phyloP scores from a whole-genome alignment of 2,888 invertebrate genomes.

The Gymnocheta viridis region DNA sequence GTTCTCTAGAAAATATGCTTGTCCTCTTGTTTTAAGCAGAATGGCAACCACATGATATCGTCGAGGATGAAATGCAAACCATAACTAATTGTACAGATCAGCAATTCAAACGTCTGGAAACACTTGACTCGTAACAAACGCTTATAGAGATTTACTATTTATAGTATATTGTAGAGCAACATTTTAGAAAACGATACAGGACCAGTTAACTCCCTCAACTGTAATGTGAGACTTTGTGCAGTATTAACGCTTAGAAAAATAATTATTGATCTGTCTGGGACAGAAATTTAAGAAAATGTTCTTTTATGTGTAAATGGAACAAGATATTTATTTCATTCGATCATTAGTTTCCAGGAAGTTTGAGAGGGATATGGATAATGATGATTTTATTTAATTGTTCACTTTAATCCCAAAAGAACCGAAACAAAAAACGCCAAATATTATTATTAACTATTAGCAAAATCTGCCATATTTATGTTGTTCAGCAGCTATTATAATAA shows the following conservation, averaged over 20 bases:
- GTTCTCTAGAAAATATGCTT: conserved; percentile 7
- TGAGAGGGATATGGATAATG: not conserved
- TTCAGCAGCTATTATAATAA: too few relatives aligned
- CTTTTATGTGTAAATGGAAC: not conserved
- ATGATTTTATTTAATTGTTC: not conserved
- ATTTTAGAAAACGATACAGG: not conserved
- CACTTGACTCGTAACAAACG: conserved; percentile 36
- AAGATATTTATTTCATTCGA: not conserved
- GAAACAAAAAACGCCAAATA: too few relatives aligned
- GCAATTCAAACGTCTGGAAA: conserved; percentile 55
- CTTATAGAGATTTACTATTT: not conserved
- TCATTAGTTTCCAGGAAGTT: conserved; percentile 21
- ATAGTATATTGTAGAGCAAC: not conserved
- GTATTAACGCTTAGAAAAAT: not conserved
- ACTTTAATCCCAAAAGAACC: not conserved
- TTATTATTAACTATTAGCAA: too few relatives aligned
- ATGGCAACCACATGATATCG: not conserved
- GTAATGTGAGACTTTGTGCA: not conserved
- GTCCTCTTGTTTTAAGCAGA: not conserved
- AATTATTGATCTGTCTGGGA: not conserved
- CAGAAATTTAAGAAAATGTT: conserved; percentile 5
- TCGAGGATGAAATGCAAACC: conserved; percentile 27
- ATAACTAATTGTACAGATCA: conserved; percentile 27
- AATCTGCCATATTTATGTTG: too few relatives aligned
- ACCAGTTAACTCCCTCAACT: conserved; percentile 19